Percentiles rank a stretch among this genome's conserved stretches.
Evolutionary conservation across 2,113 vertebrate species (phyloP).

Genomic region (Semnornis frantzii): DNA sequence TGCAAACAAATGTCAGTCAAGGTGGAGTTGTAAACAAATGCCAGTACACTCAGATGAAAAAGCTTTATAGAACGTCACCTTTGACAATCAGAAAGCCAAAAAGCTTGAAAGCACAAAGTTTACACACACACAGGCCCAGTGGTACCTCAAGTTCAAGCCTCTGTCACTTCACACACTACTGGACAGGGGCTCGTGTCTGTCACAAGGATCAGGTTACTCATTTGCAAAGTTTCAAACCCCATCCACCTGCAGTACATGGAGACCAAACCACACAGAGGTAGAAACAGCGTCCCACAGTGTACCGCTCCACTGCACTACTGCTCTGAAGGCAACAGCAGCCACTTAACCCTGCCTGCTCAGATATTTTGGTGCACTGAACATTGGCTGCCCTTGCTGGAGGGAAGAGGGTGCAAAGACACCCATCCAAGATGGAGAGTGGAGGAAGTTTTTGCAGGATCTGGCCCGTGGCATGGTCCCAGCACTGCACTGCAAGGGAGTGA

Average conservation of each 20-base stretch:
- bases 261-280: accelerated
- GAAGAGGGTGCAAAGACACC: accelerated
- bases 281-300: accelerated
- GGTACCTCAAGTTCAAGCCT: background rate
- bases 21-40: background rate
- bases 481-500: background rate
- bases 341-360: background rate
- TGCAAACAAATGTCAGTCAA: background rate
- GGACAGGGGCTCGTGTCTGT: background rate
- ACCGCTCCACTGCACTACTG: accelerated
- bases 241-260: accelerated
- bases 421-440: background rate
- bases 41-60: background rate
- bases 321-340: background rate
- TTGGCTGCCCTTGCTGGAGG: background rate
- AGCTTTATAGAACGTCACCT: background rate
- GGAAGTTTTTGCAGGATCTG: background rate
- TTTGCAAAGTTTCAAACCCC: background rate
- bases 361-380: background rate
- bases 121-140: accelerated
- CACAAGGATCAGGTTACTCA: background rate
- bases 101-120: background rate
- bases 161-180: accelerated
- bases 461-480: too few relatives aligned
- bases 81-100: background rate